These are phyloP conservation scores for Drosophila neocordata DNA, from an alignment of 1,140 invertebrate species.

Conservation along the genomic window DNA sequence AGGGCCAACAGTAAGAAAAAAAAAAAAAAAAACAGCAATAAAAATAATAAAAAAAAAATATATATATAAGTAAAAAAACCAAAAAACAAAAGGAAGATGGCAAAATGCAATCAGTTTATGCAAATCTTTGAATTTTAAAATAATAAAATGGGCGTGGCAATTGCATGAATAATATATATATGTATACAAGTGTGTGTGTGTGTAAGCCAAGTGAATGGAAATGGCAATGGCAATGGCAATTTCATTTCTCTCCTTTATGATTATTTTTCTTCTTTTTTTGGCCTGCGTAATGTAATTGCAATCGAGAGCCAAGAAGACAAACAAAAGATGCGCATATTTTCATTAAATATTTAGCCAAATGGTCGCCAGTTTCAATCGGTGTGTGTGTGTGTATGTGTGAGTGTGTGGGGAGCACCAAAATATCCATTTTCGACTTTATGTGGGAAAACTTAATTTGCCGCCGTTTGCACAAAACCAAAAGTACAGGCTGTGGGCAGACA, in stretches of 20 bases:
- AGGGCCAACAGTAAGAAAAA: background rate
- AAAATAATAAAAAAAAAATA: conserved; percentile 50
- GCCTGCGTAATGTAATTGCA: conserved; percentile 71
- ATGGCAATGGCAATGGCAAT: conserved; percentile 26
- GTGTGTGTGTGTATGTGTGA: background rate
- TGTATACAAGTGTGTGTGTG: background rate
- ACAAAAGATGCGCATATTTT: conserved; percentile 66
- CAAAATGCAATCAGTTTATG: conserved; percentile 72
- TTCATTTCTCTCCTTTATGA: conserved; percentile 27
- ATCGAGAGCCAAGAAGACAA: conserved; percentile 52
- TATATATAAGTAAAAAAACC: background rate
- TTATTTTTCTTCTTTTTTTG: conserved; percentile 25
- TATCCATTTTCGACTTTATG: conserved; percentile 69
- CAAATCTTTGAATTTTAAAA: conserved; percentile 72
- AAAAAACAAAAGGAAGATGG: background rate
- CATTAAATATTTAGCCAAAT: conserved; percentile 79
- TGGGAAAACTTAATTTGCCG: conserved; percentile 72
- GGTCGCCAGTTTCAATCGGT: conserved; percentile 43
- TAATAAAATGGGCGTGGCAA: conserved; percentile 63
- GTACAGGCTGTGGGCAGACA: background rate
- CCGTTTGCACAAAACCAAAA: conserved; percentile 57
- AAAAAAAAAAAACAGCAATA: conserved; percentile 42
- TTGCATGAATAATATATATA: conserved; percentile 69
- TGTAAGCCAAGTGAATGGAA: conserved; percentile 32
- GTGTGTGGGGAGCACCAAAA: conserved; percentile 25